These are phyloP conservation scores for Anoura caudifer DNA, from an alignment of 2,113 vertebrate species.

Conservation along the genomic window DNA sequence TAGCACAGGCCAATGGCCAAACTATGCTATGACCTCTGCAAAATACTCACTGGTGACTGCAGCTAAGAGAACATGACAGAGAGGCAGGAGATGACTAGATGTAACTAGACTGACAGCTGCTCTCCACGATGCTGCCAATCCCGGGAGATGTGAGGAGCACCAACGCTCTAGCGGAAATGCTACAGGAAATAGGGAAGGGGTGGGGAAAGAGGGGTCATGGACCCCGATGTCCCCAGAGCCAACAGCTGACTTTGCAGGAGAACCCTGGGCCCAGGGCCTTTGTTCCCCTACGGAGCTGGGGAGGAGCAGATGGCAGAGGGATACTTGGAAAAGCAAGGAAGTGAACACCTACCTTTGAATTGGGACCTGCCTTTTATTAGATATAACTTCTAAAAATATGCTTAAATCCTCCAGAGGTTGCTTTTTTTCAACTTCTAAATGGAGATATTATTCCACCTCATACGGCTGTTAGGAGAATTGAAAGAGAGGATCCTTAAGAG, in stretches of 20 bases:
- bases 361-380: background rate
- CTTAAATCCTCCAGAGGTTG: background rate
- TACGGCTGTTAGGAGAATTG: background rate
- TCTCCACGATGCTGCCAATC: background rate
- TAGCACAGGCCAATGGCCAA: background rate
- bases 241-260: background rate
- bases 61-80: background rate
- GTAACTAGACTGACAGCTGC: background rate
- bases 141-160: background rate
- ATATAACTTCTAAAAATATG: background rate
- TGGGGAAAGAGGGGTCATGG: background rate
- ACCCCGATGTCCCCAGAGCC: too few relatives aligned
- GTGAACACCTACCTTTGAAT: background rate
- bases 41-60: background rate
- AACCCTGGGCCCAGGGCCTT: background rate
- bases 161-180: background rate
- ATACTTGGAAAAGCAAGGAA: background rate
- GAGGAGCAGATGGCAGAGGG: background rate
- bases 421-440: background rate
- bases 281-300: background rate
- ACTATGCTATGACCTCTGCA: background rate
- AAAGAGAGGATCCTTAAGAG: background rate
- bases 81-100: background rate
- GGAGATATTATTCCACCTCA: background rate
- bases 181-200: background rate